These are phyloP conservation scores for Apodemia hepburni DNA, from an alignment of 2,888 invertebrate genomes.

Conservation along the genomic window DNA sequence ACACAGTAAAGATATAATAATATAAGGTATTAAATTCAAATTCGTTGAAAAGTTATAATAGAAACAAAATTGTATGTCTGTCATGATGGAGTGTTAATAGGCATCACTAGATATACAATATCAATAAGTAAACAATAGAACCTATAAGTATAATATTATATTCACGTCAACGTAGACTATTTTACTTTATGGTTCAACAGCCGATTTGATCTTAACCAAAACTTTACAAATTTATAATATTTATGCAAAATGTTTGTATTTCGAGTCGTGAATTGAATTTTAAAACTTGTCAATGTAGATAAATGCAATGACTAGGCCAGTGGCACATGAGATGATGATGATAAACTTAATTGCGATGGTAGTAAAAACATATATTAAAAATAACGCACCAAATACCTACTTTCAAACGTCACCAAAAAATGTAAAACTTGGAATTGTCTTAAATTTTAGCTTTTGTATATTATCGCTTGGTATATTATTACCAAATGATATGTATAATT, in stretches of 20 bases:
- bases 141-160: neutral
- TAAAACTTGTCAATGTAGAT: conserved; percentile 11
- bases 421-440: neutral
- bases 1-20: no score
- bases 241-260: neutral
- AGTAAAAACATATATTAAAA: no score
- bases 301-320: conserved; percentile 51
- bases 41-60: neutral
- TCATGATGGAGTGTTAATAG: neutral
- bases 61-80: neutral
- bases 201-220: neutral
- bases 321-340: neutral
- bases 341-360: neutral
- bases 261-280: neutral
- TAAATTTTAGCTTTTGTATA: no score
- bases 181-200: neutral
- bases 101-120: neutral
- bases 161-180: neutral
- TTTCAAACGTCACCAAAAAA: no score
- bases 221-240: neutral
- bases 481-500: neutral
- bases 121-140: neutral
- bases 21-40: neutral
- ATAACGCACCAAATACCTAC: no score
- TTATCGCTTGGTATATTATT: no score